phyloP scores from a whole-genome alignment of 2,888 invertebrate genomes.

The Helleia helle region DNA sequence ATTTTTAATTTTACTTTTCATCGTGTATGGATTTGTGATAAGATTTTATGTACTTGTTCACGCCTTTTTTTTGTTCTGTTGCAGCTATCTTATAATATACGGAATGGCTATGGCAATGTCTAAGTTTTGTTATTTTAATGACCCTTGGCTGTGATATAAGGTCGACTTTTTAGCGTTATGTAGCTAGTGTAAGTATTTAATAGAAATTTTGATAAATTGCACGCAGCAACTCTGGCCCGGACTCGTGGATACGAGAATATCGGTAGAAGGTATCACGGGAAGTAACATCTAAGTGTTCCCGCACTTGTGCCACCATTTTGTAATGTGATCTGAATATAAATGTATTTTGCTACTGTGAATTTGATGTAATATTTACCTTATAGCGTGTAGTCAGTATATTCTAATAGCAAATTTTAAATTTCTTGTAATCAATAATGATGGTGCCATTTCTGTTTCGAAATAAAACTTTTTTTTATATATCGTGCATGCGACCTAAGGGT shows the following conservation, averaged over 20 bases:
- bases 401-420: not conserved
- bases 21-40: slow-evolving; percentile 15
- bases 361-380: slow-evolving; percentile 10
- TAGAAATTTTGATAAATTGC: slow-evolving; percentile 52
- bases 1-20: slow-evolving; percentile 12
- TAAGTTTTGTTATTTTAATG: slow-evolving; percentile 59
- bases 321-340: slow-evolving; percentile 15
- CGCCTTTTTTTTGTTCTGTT: slow-evolving; percentile 48
- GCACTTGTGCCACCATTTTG: slow-evolving; percentile 27
- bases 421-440: not conserved
- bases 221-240: slow-evolving; percentile 73
- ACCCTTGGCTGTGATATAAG: slow-evolving; percentile 67
- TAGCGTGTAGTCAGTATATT: slow-evolving; percentile 6
- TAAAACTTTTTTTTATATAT: not conserved
- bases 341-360: slow-evolving; percentile 17
- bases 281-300: slow-evolving; percentile 65
- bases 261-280: slow-evolving; percentile 76
- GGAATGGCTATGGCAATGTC: slow-evolving; percentile 72
- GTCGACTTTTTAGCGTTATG: slow-evolving; percentile 32
- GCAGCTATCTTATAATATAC: slow-evolving; percentile 68
- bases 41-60: slow-evolving; percentile 9
- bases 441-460: slow-evolving; percentile 5
- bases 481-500: not conserved
- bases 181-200: slow-evolving; percentile 16
- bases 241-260: slow-evolving; percentile 76